Base-by-base conservation (phyloP, 2,888 invertebrate genomes). In the Idaea biselata region DNA sequence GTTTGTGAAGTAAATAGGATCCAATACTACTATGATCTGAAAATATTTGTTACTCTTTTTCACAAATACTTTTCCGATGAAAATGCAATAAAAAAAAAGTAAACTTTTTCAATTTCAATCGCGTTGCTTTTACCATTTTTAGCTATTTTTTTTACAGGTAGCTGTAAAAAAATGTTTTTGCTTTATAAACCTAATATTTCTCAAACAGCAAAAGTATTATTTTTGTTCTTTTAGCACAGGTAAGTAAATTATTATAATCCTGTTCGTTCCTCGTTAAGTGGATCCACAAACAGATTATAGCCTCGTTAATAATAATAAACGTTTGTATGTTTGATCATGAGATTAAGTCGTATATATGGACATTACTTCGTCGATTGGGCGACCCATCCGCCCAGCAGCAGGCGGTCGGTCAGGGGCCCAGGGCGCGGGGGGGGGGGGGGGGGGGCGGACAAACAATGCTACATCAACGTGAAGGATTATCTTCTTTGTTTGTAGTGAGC, bases 321-420 rank as follows among this genome's bases (percentile, higher is more conserved):
- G 65, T 70, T 60, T 59, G 65, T 62, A 56, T 71, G 69, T 71
- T 71, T 68, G 69, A 65, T 18, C 58, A 64, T 58, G 53, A 63
- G 71, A 71, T 71, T 71, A 71, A 67, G 56, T 59, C 66, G 60
- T 44, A 44, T 11, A 44, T 44, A 44, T 14, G 60, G 61, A 67
- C 69, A 65, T 69, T 67, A 67, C 63, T 18, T 60, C 64, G 59
- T 63, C 60, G 68, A 71, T 69, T 67, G 66, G 66, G 58, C 60
- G 64, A 65, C 44, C 44, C 8, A 14, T 8, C 14, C 11, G 44
- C 14, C 44, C 44, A 0, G 3, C 25, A 1, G 25, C 25, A n/a
- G n/a, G 25, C 25, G 11, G 44, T 3, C 14, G 44, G 44, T 14
- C 14, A 44, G 44, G 44, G 3, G 44, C 8, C 44, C 44, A 32